Evolutionary conservation across 2,888 invertebrate genomes (phyloP).

Genomic region (Geotrupes spiniger): DNA sequence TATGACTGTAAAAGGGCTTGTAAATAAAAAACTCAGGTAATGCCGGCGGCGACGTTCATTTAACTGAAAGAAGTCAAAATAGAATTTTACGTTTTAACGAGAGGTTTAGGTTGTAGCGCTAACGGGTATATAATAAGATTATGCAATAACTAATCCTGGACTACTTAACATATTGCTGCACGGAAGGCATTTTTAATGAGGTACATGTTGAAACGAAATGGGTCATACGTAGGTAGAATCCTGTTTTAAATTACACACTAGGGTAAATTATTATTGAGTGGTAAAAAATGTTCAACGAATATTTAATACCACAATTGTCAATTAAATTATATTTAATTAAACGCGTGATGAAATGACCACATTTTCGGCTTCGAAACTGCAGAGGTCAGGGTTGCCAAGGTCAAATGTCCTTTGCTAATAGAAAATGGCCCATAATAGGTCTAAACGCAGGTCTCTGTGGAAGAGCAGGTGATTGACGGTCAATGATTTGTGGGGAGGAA

Average conservation of each 20-base stretch:
- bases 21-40: slow-evolving; percentile 2
- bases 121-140: slow-evolving; percentile 20
- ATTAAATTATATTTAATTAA: too few relatives aligned
- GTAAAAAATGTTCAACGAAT: too few relatives aligned
- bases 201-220: slow-evolving; percentile 5
- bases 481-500: too few relatives aligned
- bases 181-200: slow-evolving; percentile 8
- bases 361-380: too few relatives aligned
- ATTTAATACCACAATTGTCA: too few relatives aligned
- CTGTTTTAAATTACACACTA: neutral
- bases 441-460: too few relatives aligned
- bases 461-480: too few relatives aligned
- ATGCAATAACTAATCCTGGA: slow-evolving; percentile 17
- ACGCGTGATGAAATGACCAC: too few relatives aligned
- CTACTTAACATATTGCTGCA: slow-evolving; percentile 12
- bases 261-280: too few relatives aligned
- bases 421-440: too few relatives aligned
- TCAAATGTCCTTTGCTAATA: too few relatives aligned
- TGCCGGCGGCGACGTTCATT: slow-evolving; percentile 12
- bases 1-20: slow-evolving; percentile 4
- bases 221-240: slow-evolving; percentile 7
- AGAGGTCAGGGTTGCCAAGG: too few relatives aligned
- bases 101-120: slow-evolving; percentile 19
- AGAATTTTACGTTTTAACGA: slow-evolving; percentile 24
- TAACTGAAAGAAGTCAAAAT: slow-evolving; percentile 24